Base-by-base conservation (phyloP, 2,113 vertebrate species). In the Nothoprocta perdicaria region DNA sequence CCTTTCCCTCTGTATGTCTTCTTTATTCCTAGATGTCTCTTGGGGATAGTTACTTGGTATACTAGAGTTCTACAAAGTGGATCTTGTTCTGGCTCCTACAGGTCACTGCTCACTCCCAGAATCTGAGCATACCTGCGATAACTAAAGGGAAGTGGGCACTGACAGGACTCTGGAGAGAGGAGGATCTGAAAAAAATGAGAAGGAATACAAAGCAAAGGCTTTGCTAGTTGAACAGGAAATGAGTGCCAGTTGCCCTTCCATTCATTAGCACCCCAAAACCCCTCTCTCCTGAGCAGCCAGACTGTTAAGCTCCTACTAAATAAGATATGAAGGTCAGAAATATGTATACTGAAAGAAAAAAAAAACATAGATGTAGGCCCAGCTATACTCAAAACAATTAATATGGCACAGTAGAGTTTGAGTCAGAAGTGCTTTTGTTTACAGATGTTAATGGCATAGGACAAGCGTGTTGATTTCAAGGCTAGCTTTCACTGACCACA, bases 151-250 rank as follows among this genome's bases (percentile, higher is more conserved):
- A 65, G 17, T 14, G 52, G 53, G 9, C 33, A 48, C 41, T 10
- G n/a, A 55, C 11, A n/a, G 12, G 12, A 17, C 0, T 0, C 75
- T 1, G 9, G 27, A n/a, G 23, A 81, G 10, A 80, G 31, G 27
- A 84, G 48, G 46, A 73, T 11, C 13, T 55, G 23, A 52, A 16
- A 31, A 52, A 68, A 57, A 43, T 40, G 13, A 76, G 14, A 80
- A 84, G 57, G 43, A 63, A 67, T 26, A 29, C 16, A 67, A 75
- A 89, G 24, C 7, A 16, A 82, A 72, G 5, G 1, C 24, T 79
- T 5, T 84, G 5, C 8, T 78, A 67, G 7, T 71, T 84, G 75
- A 79, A 41, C 2, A 68, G 21, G 21, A 81, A 21, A 78, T 63
- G 78, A 24, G 3, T 68, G 24, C 6, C 52, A 84, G 27, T 6